phyloP scores from a whole-genome alignment of 64 coral and sea anemone species.

The Anthopleura sola region DNA sequence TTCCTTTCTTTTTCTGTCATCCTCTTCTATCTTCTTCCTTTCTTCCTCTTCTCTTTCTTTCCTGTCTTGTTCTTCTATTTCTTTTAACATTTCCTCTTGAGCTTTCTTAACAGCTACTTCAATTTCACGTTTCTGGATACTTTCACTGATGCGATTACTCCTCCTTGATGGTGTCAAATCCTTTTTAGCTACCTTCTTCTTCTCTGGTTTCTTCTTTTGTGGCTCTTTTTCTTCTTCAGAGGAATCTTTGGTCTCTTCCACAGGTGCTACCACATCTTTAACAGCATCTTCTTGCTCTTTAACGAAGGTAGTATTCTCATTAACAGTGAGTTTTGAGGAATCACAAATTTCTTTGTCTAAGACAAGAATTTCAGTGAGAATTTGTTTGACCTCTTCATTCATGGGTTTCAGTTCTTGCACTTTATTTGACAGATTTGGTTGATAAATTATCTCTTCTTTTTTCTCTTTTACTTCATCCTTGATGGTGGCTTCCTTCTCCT shows the following conservation, averaged over 20 bases:
- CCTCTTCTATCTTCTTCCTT: constrained; percentile 12
- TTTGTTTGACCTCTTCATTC: background rate
- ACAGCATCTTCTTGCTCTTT: background rate
- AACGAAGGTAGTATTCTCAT: background rate
- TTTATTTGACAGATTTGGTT: background rate
- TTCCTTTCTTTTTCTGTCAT: constrained; percentile 2
- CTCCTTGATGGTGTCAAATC: constrained; percentile 6
- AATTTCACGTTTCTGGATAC: constrained; percentile 15
- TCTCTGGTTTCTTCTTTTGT: constrained; percentile 1
- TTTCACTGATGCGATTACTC: constrained; percentile 26
- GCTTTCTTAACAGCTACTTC: constrained; percentile 33
- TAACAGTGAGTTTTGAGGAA: background rate
- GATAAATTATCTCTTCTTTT: background rate
- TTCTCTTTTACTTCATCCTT: background rate
- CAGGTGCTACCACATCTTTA: background rate
- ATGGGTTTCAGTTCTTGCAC: background rate
- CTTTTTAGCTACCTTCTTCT: background rate
- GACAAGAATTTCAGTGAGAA: constrained; percentile 14
- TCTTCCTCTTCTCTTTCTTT: background rate
- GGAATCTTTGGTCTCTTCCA: constrained; percentile 13
- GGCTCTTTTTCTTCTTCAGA: background rate
- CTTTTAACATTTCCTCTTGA: constrained; percentile 44
- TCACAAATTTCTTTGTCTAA: constrained; percentile 33
- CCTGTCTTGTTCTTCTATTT: constrained; percentile 40
- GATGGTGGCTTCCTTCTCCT: background rate